Conservation (phyloP, 2,113 vertebrate species). For the Callospermophilus lateralis region DNA sequence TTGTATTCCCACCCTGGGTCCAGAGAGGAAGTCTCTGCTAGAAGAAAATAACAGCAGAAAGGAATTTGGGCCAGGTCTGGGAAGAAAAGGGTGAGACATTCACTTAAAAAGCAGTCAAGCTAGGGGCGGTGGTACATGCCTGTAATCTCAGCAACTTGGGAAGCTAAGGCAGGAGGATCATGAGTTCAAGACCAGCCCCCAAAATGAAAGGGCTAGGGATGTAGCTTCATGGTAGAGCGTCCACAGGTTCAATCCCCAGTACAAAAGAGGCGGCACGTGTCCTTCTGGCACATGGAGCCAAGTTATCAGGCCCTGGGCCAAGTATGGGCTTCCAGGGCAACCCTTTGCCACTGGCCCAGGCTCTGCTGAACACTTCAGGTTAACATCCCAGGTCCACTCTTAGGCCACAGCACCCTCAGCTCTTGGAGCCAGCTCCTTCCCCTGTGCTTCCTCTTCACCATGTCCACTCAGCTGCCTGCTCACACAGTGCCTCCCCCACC, state of each 20-base stretch:
- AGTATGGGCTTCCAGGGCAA: accelerated
- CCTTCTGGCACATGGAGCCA: no score
- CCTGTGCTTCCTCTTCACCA: background rate
- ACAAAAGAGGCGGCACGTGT: no score
- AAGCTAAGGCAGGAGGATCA: no score
- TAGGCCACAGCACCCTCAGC: accelerated
- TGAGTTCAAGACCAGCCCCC: no score
- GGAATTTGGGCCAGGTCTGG: background rate
- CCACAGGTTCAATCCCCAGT: no score
- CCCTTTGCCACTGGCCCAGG: background rate
- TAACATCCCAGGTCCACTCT: background rate
- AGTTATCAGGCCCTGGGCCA: no score
- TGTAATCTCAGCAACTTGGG: no score
- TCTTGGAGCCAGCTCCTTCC: background rate
- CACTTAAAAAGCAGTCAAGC: background rate
- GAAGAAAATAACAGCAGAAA: background rate
- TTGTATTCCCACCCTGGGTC: accelerated
- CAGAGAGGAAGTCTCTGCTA: background rate
- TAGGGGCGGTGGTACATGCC: no score
- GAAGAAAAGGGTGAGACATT: background rate
- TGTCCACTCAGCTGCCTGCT: background rate
- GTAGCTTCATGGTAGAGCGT: no score
- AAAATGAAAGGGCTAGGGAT: no score
- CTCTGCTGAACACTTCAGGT: accelerated
- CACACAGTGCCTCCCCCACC: background rate